Evolutionary conservation across 2,888 invertebrate genomes (phyloP).

Genomic region (Lasioglossum oenotherae): DNA sequence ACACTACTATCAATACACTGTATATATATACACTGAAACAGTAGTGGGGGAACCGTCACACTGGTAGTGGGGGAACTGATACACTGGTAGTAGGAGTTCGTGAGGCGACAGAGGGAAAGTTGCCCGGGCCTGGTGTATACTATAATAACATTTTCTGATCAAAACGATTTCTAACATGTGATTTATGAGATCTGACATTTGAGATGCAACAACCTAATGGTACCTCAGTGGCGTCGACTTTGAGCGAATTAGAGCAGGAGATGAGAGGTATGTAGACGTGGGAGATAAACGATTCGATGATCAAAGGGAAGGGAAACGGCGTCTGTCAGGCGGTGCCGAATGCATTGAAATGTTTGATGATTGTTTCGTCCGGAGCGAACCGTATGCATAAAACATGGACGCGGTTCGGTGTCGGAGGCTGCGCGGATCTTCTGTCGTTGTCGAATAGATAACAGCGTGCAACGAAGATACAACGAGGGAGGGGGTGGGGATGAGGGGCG

Average conservation of each 20-base stretch:
- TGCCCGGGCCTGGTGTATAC: neutral
- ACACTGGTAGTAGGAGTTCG: too few species aligned
- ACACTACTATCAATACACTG: too few species aligned
- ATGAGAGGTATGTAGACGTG: neutral
- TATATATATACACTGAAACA: too few species aligned
- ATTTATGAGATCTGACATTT: neutral
- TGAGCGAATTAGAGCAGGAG: constrained; percentile 25
- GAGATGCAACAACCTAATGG: neutral
- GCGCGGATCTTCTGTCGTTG: constrained; percentile 32
- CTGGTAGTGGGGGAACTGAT: too few species aligned
- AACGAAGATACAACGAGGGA: constrained; percentile 51
- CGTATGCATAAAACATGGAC: constrained; percentile 34
- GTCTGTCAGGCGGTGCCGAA: constrained; percentile 20
- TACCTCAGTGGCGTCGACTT: constrained; percentile 26
- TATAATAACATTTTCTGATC: neutral
- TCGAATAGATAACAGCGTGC: constrained; percentile 35
- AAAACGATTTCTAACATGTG: neutral
- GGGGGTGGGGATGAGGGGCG: neutral
- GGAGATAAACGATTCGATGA: constrained; percentile 44
- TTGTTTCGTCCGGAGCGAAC: constrained; percentile 32
- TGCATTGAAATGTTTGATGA: constrained; percentile 31
- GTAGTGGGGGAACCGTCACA: too few species aligned
- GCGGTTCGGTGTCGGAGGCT: constrained; percentile 26
- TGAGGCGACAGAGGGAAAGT: too few species aligned
- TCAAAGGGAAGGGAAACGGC: constrained; percentile 37